A percentile compares a stretch with the other conserved stretches of the same genome.
Evolutionary conservation across 2,888 invertebrate genomes (phyloP).

Genomic region (Mesorhabditis sp.): DNA sequence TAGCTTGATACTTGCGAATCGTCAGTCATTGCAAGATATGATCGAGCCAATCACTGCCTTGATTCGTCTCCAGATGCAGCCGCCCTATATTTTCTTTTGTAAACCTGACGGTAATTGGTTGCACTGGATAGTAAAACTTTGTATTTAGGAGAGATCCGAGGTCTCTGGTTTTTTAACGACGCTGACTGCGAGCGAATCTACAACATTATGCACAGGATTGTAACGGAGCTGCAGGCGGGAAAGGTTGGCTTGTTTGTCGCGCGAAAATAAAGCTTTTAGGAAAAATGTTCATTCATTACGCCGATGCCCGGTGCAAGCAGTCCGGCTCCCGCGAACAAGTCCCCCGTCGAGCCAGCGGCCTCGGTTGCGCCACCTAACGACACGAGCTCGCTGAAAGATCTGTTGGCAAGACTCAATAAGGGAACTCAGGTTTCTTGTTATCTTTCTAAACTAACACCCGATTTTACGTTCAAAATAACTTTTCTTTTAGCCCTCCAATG

Average conservation of each 20-base stretch:
- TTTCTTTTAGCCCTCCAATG: background rate
- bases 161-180: slow-evolving; percentile 37
- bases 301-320: background rate
- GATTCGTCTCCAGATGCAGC: slow-evolving; percentile 30
- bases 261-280: slow-evolving; percentile 8
- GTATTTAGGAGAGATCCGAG: slow-evolving; percentile 34
- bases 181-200: slow-evolving; percentile 26
- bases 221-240: slow-evolving; percentile 23
- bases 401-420: background rate
- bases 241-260: slow-evolving; percentile 9
- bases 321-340: background rate
- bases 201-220: slow-evolving; percentile 23
- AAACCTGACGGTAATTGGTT: slow-evolving; percentile 25
- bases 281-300: background rate
- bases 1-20: slow-evolving; percentile 48
- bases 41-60: slow-evolving; percentile 39
- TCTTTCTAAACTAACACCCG: too few species aligned
- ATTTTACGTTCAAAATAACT: background rate
- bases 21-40: slow-evolving; percentile 42
- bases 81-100: slow-evolving; percentile 43
- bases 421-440: too few species aligned
- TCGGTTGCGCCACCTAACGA: background rate
- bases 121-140: background rate
- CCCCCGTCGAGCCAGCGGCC: background rate
- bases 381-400: background rate